Percentiles rank a stretch among this genome's conserved stretches.
phyloP scores from a whole-genome alignment of 2,113 vertebrate genomes.

The Gulo gulo region DNA sequence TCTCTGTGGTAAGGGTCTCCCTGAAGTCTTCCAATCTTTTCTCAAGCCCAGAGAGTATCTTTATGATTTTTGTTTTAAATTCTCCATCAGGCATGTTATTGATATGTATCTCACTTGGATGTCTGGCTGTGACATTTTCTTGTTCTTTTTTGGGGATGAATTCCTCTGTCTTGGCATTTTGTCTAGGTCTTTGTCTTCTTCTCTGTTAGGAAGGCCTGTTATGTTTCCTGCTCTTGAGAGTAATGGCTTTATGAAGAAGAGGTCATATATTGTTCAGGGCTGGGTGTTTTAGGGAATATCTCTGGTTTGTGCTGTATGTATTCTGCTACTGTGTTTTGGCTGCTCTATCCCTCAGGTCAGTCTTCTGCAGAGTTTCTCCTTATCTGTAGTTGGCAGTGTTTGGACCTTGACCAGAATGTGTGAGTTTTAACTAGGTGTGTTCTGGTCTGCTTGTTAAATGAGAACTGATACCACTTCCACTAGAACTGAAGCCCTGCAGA shows the following conservation, averaged over 20 bases:
- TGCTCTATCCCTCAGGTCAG: background rate
- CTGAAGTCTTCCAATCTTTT: background rate
- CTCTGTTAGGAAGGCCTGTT: background rate
- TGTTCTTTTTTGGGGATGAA: background rate
- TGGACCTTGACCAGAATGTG: background rate
- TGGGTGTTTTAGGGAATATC: background rate
- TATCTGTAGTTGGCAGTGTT: background rate
- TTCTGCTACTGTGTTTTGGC: background rate
- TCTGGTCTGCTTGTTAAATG: background rate
- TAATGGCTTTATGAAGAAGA: background rate
- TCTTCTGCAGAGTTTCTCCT: background rate
- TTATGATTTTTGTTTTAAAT: background rate
- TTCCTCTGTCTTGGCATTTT: background rate
- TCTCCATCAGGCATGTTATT: background rate
- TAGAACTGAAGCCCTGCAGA: background rate
- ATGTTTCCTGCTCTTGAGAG: background rate
- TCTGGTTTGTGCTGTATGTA: background rate
- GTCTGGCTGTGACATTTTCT: background rate
- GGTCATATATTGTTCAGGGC: background rate
- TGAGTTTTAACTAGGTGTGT: background rate
- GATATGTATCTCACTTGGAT: background rate
- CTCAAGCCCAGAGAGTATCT: background rate
- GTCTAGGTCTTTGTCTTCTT: background rate
- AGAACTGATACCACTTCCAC: background rate
- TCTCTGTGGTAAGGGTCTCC: background rate